Evolutionary conservation across 1,140 invertebrate genomes (phyloP).

Genomic region (Campodea augens): DNA sequence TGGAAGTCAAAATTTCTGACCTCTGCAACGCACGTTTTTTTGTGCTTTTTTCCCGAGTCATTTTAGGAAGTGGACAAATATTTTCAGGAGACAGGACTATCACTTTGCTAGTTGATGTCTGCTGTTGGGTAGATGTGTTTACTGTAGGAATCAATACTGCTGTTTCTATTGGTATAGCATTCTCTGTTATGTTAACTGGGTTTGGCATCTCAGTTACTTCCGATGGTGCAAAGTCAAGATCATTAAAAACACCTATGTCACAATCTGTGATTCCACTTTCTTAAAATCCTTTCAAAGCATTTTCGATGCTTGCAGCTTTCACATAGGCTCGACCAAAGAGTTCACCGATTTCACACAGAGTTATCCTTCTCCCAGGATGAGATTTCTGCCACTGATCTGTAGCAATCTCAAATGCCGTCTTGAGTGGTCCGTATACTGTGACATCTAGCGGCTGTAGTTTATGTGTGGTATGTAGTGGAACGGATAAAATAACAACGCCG

Average conservation of each 20-base stretch:
- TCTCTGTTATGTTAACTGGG: no score
- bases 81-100: no score
- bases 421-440: constrained; percentile 23
- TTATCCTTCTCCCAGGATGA: constrained; percentile 27
- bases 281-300: constrained; percentile 26
- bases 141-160: no score
- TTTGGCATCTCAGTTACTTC: constrained; percentile 23
- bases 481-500: constrained; percentile 15
- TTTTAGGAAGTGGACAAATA: no score
- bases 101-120: no score
- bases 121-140: no score
- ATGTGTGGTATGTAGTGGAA: constrained; percentile 13
- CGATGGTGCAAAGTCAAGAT: constrained; percentile 18
- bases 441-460: constrained; percentile 22
- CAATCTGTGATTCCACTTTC: constrained; percentile 22
- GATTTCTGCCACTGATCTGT: constrained; percentile 25
- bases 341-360: constrained; percentile 27
- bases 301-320: constrained; percentile 20
- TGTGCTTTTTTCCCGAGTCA: no score
- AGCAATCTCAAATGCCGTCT: constrained; percentile 19
- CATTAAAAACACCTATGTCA: constrained; percentile 21
- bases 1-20: no score
- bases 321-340: constrained; percentile 22
- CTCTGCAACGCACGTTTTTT: no score
- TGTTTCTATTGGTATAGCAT: no score